A percentile compares a stretch with the other conserved stretches of the same genome.
These are phyloP conservation scores for Ameiurus melas DNA, from an alignment of 2,113 vertebrate species.

Conservation along the genomic window DNA sequence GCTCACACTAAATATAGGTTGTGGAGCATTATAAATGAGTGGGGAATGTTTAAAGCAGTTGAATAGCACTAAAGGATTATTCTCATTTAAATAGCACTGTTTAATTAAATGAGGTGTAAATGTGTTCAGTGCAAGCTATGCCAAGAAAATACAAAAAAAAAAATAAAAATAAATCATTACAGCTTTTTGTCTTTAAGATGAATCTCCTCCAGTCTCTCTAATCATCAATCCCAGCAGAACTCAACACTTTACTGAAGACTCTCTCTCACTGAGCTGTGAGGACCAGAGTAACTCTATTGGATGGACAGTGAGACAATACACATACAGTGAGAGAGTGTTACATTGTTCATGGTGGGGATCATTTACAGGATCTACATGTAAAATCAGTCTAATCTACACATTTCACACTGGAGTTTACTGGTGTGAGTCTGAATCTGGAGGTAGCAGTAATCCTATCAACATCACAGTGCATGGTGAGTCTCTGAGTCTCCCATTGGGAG, in stretches of 20 bases:
- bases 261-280: background rate
- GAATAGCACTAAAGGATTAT: background rate
- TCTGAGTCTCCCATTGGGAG: background rate
- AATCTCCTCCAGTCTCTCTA: background rate
- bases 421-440: background rate
- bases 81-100: background rate
- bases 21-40: too few species aligned
- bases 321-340: background rate
- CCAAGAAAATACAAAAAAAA: background rate
- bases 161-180: background rate
- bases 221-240: background rate
- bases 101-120: background rate
- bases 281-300: background rate
- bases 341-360: background rate
- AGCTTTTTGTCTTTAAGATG: background rate
- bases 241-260: background rate
- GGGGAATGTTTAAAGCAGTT: too few species aligned
- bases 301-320: background rate
- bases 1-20: too few species aligned
- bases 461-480: constrained; percentile 6
- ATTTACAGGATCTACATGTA: background rate
- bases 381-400: background rate
- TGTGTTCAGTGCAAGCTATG: background rate
- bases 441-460: background rate
- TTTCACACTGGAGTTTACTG: constrained; percentile 4